Evolutionary conservation across 2,113 vertebrate genomes (phyloP).

Genomic region (Leucopsar rothschildi): DNA sequence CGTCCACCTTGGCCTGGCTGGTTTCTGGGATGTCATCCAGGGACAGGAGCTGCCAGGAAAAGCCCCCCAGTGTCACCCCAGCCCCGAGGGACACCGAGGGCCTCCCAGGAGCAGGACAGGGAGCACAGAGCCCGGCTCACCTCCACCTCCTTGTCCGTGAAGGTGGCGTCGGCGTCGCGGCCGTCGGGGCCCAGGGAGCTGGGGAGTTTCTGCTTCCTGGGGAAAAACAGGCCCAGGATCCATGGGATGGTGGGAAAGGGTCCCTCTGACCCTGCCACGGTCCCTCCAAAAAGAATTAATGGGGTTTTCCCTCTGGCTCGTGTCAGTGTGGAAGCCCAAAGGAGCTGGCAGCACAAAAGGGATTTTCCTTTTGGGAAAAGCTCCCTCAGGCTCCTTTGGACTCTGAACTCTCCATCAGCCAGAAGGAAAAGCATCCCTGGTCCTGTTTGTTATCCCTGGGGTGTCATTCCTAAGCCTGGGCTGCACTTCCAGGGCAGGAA

Average conservation of each 20-base stretch:
- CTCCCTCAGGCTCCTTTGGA: neutral
- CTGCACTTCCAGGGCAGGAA: neutral
- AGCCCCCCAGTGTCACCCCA: rapidly evolving
- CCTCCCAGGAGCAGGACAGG: no score
- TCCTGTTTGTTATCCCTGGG: rapidly evolving
- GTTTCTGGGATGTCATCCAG: conserved; percentile 67
- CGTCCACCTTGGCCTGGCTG: conserved; percentile 36
- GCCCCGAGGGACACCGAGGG: neutral
- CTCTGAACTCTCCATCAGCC: rapidly evolving
- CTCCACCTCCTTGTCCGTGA: neutral
- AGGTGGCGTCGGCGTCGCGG: rapidly evolving
- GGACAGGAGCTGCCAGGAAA: conserved; percentile 70
- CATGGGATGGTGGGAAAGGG: rapidly evolving
- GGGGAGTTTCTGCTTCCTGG: neutral
- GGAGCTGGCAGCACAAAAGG: neutral
- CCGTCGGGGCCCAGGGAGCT: neutral
- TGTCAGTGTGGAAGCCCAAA: rapidly evolving
- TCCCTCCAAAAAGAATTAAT: rapidly evolving
- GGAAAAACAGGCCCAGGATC: neutral
- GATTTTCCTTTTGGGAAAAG: neutral
- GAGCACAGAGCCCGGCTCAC: neutral
- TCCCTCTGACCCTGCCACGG: neutral
- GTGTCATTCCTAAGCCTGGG: neutral
- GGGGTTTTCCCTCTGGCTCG: rapidly evolving
- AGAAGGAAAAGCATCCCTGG: neutral